phyloP scores from a whole-genome alignment of 2,113 vertebrate genomes.

The Psilopsiagon aurifrons region DNA sequence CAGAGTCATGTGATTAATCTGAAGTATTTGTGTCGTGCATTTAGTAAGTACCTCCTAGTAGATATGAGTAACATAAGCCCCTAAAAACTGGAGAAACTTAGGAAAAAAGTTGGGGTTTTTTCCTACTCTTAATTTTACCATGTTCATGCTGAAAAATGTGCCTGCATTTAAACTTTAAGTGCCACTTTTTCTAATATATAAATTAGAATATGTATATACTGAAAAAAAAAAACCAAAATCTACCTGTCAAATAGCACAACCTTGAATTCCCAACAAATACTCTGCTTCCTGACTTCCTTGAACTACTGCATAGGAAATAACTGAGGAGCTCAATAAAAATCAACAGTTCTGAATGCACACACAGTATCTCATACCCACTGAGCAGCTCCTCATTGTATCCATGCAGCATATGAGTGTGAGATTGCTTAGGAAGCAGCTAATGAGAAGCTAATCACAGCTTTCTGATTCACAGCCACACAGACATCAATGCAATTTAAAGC shows the following conservation, averaged over 20 bases:
- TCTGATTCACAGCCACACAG: conserved; percentile 37
- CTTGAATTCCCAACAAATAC: not conserved
- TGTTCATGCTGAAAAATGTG: not conserved
- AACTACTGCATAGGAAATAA: not conserved
- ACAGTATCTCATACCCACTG: not conserved
- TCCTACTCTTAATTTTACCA: not conserved
- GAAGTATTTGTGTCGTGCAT: not conserved
- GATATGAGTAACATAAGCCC: not conserved
- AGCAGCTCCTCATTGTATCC: not conserved
- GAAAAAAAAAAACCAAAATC: not conserved
- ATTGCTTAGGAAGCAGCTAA: not conserved
- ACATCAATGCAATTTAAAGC: not conserved
- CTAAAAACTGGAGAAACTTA: not conserved
- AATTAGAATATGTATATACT: not conserved
- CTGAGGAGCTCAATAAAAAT: not conserved
- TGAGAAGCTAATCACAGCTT: conserved; percentile 12
- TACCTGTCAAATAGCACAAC: not conserved
- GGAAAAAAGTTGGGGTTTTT: not conserved
- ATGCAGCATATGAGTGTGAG: not conserved
- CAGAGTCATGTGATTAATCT: not conserved
- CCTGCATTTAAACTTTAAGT: not conserved
- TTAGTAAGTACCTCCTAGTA: not conserved
- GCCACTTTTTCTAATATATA: not conserved
- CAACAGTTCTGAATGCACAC: not conserved
- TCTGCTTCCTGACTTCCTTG: not conserved